Evolutionary conservation across 1,140 invertebrate species (phyloP).

Genomic region (Mercenaria mercenaria): DNA sequence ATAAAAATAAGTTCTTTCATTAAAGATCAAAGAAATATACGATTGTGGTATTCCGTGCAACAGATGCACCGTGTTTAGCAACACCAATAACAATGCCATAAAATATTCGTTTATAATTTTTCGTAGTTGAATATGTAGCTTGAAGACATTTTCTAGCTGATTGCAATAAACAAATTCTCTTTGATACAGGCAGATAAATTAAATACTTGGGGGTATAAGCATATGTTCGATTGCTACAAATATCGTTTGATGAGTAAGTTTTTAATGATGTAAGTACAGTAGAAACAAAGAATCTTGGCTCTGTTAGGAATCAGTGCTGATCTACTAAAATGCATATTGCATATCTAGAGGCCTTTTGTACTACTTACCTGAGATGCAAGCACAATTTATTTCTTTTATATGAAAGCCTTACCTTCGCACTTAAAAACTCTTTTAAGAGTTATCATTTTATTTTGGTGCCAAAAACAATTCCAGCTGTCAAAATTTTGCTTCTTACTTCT

Average conservation of each 20-base stretch:
- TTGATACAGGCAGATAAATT: conserved; percentile 1
- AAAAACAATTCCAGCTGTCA: too few relatives aligned
- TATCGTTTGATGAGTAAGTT: not conserved
- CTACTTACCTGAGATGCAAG: too few relatives aligned
- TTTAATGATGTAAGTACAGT: not conserved
- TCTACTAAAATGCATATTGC: not conserved
- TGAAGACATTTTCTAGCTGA: not conserved
- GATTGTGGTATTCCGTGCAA: not conserved
- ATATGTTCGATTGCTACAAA: not conserved
- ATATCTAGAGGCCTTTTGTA: not conserved
- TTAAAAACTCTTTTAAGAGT: too few relatives aligned
- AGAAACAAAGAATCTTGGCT: not conserved
- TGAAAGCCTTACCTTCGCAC: too few relatives aligned
- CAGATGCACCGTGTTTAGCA: not conserved
- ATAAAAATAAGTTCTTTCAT: not conserved
- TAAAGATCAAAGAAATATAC: conserved; percentile 8
- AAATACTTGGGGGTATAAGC: conserved; percentile 5
- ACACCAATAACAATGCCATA: conserved; percentile 6
- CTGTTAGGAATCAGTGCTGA: not conserved
- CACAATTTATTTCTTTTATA: too few relatives aligned
- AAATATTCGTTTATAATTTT: conserved; percentile 25
- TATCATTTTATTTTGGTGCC: too few relatives aligned
- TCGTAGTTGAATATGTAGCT: not conserved
- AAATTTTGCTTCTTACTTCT: too few relatives aligned
- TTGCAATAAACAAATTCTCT: not conserved